Conservation (phyloP, 2,797 vertebrate species). For the Aplochiton taeniatus region DNA sequence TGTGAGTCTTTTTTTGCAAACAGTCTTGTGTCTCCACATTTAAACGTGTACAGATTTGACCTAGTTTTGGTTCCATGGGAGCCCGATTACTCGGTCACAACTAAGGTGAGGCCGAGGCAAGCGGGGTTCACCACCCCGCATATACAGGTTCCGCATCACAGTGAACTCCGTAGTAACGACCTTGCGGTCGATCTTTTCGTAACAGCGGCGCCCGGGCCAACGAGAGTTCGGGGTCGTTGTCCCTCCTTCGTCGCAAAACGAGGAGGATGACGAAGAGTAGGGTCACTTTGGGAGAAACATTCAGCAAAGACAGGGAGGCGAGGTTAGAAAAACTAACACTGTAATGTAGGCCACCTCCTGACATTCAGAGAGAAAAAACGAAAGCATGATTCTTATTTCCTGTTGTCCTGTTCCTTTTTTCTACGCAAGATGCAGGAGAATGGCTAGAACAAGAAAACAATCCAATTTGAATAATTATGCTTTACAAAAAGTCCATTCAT, state of each 20-base stretch:
- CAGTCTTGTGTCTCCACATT: constrained; percentile 29
- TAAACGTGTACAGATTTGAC: constrained; percentile 1
- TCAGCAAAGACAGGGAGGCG: not conserved
- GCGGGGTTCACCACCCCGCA: constrained; percentile 81
- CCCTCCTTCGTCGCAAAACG: constrained; percentile 69
- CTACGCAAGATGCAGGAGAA: not conserved
- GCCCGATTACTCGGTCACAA: not conserved
- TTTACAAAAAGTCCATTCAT: no score
- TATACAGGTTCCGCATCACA: constrained; percentile 86
- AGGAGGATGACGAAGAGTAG: constrained; percentile 74
- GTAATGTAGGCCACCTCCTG: no score
- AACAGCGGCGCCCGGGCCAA: constrained; percentile 74
- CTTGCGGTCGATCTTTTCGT: constrained; percentile 59
- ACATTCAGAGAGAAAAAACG: no score
- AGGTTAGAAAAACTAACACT: not conserved
- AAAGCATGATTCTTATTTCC: not conserved
- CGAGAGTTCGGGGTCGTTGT: constrained; percentile 63
- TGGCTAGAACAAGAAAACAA: no score
- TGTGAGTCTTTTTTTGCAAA: constrained; percentile 15
- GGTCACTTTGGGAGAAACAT: constrained; percentile 60
- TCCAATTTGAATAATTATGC: no score
- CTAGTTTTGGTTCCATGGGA: constrained; percentile 12
- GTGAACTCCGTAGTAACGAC: constrained; percentile 71
- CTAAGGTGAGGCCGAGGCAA: not conserved
- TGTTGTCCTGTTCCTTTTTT: not conserved